Conservation (phyloP, 2,888 invertebrate genomes). For the Orchestes rusci region DNA sequence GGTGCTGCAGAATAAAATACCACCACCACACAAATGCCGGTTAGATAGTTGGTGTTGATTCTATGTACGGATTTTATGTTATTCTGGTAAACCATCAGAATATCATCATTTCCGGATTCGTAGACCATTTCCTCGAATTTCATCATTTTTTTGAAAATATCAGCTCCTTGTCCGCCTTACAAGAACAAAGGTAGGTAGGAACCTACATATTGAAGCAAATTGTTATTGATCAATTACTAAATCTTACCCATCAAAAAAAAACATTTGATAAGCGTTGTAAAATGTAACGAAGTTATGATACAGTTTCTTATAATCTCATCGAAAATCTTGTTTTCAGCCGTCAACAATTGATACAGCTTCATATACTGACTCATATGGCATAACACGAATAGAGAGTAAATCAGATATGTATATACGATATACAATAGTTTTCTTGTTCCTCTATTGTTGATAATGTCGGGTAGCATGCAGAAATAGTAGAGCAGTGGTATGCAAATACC, state of each 20-base stretch:
- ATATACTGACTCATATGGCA: not conserved
- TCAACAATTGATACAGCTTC: constrained; percentile 5
- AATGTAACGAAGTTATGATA: constrained; percentile 3
- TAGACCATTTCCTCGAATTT: constrained; percentile 5
- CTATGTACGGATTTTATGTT: not conserved
- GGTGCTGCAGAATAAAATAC: constrained; percentile 5
- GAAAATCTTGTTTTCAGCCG: constrained; percentile 3
- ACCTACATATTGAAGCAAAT: not conserved
- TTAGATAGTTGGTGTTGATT: constrained; percentile 2
- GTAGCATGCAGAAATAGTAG: constrained; percentile 2
- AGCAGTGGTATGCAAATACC: constrained; percentile 3
- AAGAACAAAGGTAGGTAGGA: constrained; percentile 1
- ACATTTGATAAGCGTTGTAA: not conserved
- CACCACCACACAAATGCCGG: constrained; percentile 4
- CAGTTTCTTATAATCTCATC: constrained; percentile 6
- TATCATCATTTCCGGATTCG: not conserved
- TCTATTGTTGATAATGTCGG: constrained; percentile 3
- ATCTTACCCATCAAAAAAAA: constrained; percentile 3
- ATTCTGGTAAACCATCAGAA: not conserved
- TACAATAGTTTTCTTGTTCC: no score
- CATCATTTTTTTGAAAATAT: constrained; percentile 2
- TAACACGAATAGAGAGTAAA: constrained; percentile 1
- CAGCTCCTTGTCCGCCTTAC: not conserved
- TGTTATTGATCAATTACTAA: no score
- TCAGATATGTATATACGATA: not conserved